Conservation (phyloP, 2,888 invertebrate species). For the Napeogenes inachia region DNA sequence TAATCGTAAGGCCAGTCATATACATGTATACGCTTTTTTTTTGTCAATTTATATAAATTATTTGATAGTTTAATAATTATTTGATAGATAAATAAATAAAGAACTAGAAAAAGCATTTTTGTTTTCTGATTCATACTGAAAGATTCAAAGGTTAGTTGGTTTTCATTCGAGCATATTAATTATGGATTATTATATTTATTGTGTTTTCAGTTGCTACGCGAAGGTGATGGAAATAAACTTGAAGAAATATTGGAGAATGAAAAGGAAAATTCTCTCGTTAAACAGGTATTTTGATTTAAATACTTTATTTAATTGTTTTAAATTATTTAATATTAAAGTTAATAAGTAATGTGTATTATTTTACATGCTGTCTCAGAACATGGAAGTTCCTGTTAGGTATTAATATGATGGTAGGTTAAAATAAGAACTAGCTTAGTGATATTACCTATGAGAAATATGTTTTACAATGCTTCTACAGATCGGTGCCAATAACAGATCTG, state of each 20-base stretch:
- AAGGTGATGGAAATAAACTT: constrained; percentile 49
- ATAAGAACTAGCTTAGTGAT: background rate
- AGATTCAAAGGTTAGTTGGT: too few relatives aligned
- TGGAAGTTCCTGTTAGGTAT: constrained; percentile 50
- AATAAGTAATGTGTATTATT: constrained; percentile 12
- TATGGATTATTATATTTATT: background rate
- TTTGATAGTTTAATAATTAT: too few relatives aligned
- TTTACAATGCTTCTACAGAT: too few relatives aligned
- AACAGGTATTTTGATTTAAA: constrained; percentile 38
- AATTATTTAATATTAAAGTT: constrained; percentile 9
- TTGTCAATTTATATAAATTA: too few relatives aligned
- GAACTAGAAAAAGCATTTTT: too few relatives aligned
- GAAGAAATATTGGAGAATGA: constrained; percentile 42
- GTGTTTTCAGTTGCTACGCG: constrained; percentile 49
- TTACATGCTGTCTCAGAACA: constrained; percentile 54
- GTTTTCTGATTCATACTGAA: too few relatives aligned
- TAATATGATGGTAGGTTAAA: constrained; percentile 30
- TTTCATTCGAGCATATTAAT: too few relatives aligned
- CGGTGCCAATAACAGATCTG: too few relatives aligned
- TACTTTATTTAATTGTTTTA: background rate
- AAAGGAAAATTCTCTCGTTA: constrained; percentile 36
- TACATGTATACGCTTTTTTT: too few relatives aligned
- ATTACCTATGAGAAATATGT: too few relatives aligned
- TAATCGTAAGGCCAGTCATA: too few relatives aligned
- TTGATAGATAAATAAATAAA: too few relatives aligned